Evolutionary conservation across 2,113 vertebrate species (phyloP).

Genomic region (Oreochromis tanganicae): DNA sequence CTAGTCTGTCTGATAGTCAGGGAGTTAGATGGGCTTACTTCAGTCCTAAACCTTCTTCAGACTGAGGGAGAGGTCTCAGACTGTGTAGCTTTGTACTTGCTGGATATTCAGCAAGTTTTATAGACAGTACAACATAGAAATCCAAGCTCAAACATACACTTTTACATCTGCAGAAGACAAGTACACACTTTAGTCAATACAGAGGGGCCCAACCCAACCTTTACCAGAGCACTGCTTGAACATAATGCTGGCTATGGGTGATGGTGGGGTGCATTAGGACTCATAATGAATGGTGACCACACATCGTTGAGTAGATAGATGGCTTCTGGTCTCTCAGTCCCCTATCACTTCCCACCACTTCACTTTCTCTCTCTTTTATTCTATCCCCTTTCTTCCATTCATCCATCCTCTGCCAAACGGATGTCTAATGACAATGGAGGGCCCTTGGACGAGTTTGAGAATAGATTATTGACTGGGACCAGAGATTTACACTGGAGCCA

Average conservation of each 20-base stretch:
- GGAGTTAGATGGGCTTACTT: background rate
- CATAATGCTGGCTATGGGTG: conserved; percentile 21
- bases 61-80: background rate
- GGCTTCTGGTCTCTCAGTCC: conserved; percentile 45
- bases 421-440: conserved; percentile 67
- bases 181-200: background rate
- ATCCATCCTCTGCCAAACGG: conserved; percentile 57
- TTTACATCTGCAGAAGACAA: background rate
- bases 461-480: conserved; percentile 74
- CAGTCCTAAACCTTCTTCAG: background rate
- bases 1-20: background rate
- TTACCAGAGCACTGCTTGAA: background rate
- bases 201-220: conserved; percentile 17
- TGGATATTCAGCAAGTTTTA: background rate
- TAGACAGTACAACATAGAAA: background rate
- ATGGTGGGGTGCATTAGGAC: conserved; percentile 42
- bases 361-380: conserved; percentile 44
- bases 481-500: conserved; percentile 73
- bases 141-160: background rate
- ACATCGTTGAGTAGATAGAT: conserved; percentile 63
- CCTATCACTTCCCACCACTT: conserved; percentile 53
- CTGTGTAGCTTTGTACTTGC: background rate
- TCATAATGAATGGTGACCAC: conserved; percentile 66
- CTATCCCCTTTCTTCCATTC: conserved; percentile 22
- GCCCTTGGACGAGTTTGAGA: conserved; percentile 61